Evolutionary conservation across 2,888 invertebrate species (phyloP), one percentile per base, ranked within the genome.

Genomic region (Formica aserva): DNA sequence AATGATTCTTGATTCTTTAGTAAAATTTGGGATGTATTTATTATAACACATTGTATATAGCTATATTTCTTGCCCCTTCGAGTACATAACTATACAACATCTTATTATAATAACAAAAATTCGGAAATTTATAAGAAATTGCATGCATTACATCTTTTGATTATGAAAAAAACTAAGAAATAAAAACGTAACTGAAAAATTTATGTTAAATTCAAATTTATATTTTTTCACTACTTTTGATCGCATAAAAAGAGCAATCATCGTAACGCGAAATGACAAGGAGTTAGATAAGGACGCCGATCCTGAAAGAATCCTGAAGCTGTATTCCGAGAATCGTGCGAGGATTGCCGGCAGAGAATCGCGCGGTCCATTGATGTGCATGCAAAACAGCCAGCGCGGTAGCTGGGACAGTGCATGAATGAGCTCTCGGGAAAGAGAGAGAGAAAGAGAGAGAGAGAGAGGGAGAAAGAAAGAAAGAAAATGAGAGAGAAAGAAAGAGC

Each of bases 361-460:
- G 83, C 87, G 86, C 87, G 88, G 87, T 84, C 90, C 92, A 92
- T 92, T 92, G 91, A 92, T 88, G 90, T 91, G 89, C 87, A 92
- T 92, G 90, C 90, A 92, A 91, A 92, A 85, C 87, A 88, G 82
- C 77, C 77, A 75, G 81, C 75, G 84, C 78, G 9, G 38, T 82
- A 82, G 88, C 78, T 74, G 55, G 32, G 52, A 45, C 81, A 71
- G 82, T 84, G 86, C 85, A 90, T 92, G 92, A 92, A 92, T 92
- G 91, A 89, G 89, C 84, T 91, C 88, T 84, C 87, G 88, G 83
- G 83, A 48, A 48, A n/a, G 8, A 52, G 45, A 45, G 5, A 15
- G 45, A 48, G 6, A 48, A 0, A 48, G 8, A 18, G 32, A 32
- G n/a, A 48, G 48, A 48, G n/a, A 48, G 48, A 48, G 13, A n/a